Percentiles rank a stretch among this genome's conserved stretches.
Evolutionary conservation across 2,888 invertebrate genomes (phyloP).

Genomic region (Coleophora deauratella): DNA sequence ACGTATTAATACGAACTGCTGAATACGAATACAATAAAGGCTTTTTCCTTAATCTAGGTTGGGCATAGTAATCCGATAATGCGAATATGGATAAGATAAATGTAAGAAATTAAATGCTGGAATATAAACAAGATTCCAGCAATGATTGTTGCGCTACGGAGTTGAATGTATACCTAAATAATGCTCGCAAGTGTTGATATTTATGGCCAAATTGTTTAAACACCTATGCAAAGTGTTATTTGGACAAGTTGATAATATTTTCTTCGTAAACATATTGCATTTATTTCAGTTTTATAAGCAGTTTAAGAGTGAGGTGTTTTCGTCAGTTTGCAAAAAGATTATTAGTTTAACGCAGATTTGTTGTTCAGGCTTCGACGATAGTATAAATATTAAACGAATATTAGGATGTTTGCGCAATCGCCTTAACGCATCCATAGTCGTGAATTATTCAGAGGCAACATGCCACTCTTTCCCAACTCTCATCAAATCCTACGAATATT

Average conservation of each 20-base stretch:
- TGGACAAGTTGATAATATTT: too few relatives aligned
- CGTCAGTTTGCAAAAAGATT: conserved; percentile 27
- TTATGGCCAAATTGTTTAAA: too few relatives aligned
- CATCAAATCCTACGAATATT: conserved; percentile 12
- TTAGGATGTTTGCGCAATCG: conserved; percentile 53
- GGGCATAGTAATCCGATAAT: conserved; percentile 3
- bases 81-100: conserved; percentile 6
- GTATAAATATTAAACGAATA: conserved; percentile 63
- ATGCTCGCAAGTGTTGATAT: too few relatives aligned
- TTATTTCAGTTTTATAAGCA: too few relatives aligned
- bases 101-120: conserved; percentile 13
- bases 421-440: conserved; percentile 47
- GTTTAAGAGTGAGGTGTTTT: conserved; percentile 24
- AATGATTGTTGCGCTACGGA: neutral
- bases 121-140: conserved; percentile 13
- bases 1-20: too few relatives aligned
- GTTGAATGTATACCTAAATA: too few relatives aligned
- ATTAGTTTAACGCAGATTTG: conserved; percentile 23
- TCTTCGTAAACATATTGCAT: too few relatives aligned
- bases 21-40: too few relatives aligned
- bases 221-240: too few relatives aligned
- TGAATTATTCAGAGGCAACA: conserved; percentile 57
- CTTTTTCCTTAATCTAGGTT: too few relatives aligned
- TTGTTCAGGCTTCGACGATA: conserved; percentile 40
- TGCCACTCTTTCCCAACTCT: conserved; percentile 23